Evolutionary conservation across 2,888 invertebrate species (phyloP).

Genomic region (Drosophila stalkeri): DNA sequence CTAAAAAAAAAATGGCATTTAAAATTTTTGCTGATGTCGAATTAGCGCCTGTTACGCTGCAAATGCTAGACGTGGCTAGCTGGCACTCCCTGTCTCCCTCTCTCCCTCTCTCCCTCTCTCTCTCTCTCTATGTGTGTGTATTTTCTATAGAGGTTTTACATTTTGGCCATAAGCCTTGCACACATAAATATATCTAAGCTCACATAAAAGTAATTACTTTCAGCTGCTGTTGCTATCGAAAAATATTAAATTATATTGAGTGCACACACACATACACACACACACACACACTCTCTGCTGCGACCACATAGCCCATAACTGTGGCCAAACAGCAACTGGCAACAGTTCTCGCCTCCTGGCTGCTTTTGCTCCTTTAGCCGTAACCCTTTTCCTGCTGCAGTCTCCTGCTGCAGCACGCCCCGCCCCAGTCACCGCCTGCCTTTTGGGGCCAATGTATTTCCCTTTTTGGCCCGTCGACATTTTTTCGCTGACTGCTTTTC

Average conservation of each 20-base stretch:
- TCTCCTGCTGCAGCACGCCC: conserved; percentile 4
- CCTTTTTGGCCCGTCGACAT: conserved; percentile 65
- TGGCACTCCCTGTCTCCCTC: not conserved
- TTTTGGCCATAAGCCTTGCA: conserved; percentile 50
- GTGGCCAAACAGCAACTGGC: conserved; percentile 35
- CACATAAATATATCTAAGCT: conserved; percentile 79
- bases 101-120: too few relatives aligned
- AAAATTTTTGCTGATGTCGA: conserved; percentile 69
- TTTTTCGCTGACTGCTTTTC: conserved; percentile 58
- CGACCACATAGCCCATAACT: conserved; percentile 61
- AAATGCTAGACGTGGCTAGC: not conserved
- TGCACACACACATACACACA: conserved; percentile 53
- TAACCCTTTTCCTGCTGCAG: conserved; percentile 13
- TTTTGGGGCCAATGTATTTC: conserved; percentile 49
- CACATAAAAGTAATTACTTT: conserved; percentile 78
- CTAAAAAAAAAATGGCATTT: conserved; percentile 52
- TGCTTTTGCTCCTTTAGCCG: not conserved
- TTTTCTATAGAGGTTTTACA: conserved; percentile 7
- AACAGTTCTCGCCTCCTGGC: conserved; percentile 15
- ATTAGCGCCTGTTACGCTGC: conserved; percentile 49
- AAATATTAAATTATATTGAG: conserved; percentile 81
- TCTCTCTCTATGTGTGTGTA: not conserved
- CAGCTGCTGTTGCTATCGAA: conserved; percentile 79
- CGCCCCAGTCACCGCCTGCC: not conserved
- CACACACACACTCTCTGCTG: conserved; percentile 15